Percentiles rank a stretch among this genome's conserved stretches.
These are phyloP conservation scores for Neogobius melanostomus DNA, from an alignment of 2,113 vertebrate species.

Conservation along the genomic window DNA sequence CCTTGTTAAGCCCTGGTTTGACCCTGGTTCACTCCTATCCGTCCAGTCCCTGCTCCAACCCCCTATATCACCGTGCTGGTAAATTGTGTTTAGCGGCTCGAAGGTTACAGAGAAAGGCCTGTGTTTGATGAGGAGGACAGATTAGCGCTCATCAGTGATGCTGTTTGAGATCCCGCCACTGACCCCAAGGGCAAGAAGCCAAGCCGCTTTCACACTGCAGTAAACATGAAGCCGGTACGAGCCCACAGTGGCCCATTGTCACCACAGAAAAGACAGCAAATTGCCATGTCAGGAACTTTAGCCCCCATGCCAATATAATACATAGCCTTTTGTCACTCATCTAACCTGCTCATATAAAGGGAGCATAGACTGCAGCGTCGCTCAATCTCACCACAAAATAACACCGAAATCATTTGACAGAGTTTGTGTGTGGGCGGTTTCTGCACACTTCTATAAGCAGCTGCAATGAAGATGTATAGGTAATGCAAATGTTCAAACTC, in stretches of 20 bases:
- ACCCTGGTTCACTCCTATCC: too few relatives aligned
- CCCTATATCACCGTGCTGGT: slow-evolving; percentile 47
- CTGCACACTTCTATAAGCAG: slow-evolving; percentile 33
- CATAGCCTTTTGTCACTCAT: slow-evolving; percentile 75
- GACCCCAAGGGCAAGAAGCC: slow-evolving; percentile 82
- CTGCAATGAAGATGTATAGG: slow-evolving; percentile 29
- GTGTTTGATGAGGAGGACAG: slow-evolving; percentile 78
- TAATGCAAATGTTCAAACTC: slow-evolving; percentile 38
- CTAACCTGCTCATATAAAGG: slow-evolving; percentile 54
- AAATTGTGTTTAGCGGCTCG: slow-evolving; percentile 70
- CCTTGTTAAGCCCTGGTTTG: too few relatives aligned
- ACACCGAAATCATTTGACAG: slow-evolving; percentile 19
- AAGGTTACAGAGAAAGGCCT: slow-evolving; percentile 72
- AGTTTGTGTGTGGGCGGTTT: slow-evolving; percentile 22
- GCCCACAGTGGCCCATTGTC: slow-evolving; percentile 81
- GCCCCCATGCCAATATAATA: slow-evolving; percentile 77
- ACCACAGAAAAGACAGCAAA: slow-evolving; percentile 83
- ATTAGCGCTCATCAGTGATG: slow-evolving; percentile 87
- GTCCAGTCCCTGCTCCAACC: slow-evolving; percentile 27
- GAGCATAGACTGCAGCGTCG: slow-evolving; percentile 21
- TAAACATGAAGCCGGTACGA: slow-evolving; percentile 74
- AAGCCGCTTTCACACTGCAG: slow-evolving; percentile 79
- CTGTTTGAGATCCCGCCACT: slow-evolving; percentile 76
- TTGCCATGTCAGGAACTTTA: slow-evolving; percentile 87
- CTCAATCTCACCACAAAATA: slow-evolving; percentile 18